These are phyloP conservation scores for Stegodyphus mimosarum DNA, from an alignment of 1,140 invertebrate species.

Conservation along the genomic window DNA sequence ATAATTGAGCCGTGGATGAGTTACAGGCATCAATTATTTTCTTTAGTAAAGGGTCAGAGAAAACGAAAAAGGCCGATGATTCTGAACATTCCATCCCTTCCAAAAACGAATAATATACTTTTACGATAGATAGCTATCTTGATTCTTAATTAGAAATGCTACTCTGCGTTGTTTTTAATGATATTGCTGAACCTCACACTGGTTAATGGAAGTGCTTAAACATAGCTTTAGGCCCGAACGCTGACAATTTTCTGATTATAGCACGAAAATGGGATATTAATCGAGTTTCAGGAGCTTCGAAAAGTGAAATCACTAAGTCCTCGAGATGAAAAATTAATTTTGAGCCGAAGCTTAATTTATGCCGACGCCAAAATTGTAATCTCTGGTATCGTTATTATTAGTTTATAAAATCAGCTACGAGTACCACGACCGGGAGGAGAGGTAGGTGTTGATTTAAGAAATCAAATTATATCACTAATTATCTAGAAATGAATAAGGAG, in stretches of 20 bases:
- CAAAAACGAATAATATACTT: constrained; percentile 15
- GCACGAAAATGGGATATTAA: constrained; percentile 3
- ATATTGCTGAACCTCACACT: not conserved
- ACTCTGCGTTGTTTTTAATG: not conserved
- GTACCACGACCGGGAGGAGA: too few species aligned
- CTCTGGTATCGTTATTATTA: too few species aligned
- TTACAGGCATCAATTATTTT: constrained; percentile 31
- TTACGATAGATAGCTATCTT: constrained; percentile 24
- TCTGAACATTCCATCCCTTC: not conserved
- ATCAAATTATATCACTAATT: too few species aligned
- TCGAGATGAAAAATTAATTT: too few species aligned
- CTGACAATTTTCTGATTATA: not conserved
- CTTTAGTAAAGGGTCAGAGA: not conserved
- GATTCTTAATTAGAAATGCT: constrained; percentile 4
- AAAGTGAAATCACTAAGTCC: too few species aligned
- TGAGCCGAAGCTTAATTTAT: too few species aligned
- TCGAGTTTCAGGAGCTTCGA: not conserved
- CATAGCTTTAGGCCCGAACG: not conserved
- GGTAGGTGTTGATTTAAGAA: too few species aligned
- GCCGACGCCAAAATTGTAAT: too few species aligned
- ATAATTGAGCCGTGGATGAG: constrained; percentile 13
- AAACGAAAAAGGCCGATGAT: not conserved
- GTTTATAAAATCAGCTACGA: too few species aligned
- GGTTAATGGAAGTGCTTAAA: not conserved
- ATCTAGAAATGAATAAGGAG: too few species aligned